Base-by-base conservation (phyloP, 2,888 invertebrate genomes). In the Zelleria hepariella region DNA sequence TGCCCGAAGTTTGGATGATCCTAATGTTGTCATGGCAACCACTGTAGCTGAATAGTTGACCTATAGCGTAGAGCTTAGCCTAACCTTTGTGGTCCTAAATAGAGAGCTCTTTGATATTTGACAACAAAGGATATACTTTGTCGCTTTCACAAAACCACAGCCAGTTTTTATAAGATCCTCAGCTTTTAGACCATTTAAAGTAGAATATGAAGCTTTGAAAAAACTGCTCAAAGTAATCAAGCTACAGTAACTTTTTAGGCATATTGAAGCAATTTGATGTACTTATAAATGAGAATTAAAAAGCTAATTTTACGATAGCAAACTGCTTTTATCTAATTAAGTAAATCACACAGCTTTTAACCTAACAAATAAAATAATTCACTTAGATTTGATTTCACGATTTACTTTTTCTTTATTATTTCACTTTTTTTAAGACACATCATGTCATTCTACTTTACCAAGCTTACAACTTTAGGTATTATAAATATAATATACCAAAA, bases 11-110 rank as follows among this genome's bases (percentile, higher is more conserved):
- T 42, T 61, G 56, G 56, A 49, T 68, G 64, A 75, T 78, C 78
- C 80, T 72, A 68, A 71, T 72, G 80, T 82, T 85, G 84, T 86
- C 83, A 77, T 70, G 63, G 63, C 66, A 77, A 80, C 81, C 79
- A 78, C 78, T 66, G 82, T 86, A 86, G 85, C 67, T 53, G 61
- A 63, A 69, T 42, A 32, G 23, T 61, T 71, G 68, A 66, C 66
- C 64, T 27, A 65, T 80, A 81, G 80, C 23, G n/a, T 63, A 67
- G 67, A 64, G 70, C 70, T 68, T 70, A 59, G 66, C 67, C 7
- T 62, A 10, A 48, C 23, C 57, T 26, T 60, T 48, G 69, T 74
- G 69, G 74, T 74, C 69, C 10, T 63, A 27, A 63, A 65, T 59
- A 70, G 49, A 68, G 61, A 59, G 66, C 60, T 63, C 2, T 47